Percentiles rank a stretch among this genome's conserved stretches.
These are phyloP conservation scores for Leguminivora glycinivorella DNA, from an alignment of 1,140 invertebrate species.

Conservation along the genomic window DNA sequence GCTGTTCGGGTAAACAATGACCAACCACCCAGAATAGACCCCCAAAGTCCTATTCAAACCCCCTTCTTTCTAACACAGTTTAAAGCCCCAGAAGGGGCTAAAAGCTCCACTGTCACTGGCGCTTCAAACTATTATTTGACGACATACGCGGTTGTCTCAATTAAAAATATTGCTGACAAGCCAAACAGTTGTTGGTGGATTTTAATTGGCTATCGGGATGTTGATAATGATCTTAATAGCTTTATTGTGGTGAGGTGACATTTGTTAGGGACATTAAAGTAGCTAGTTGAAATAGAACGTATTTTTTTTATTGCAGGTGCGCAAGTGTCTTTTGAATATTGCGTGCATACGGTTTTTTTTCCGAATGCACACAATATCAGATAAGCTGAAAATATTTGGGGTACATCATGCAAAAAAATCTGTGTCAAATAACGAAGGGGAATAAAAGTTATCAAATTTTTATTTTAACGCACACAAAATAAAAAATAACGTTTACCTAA, in stretches of 20 bases:
- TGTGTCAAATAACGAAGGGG: too few species aligned
- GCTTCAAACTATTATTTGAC: conserved; percentile 66
- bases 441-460: too few species aligned
- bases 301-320: not conserved
- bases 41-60: conserved; percentile 40
- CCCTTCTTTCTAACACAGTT: conserved; percentile 36
- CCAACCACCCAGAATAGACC: conserved; percentile 44
- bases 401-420: too few species aligned
- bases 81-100: conserved; percentile 33
- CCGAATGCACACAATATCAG: too few species aligned
- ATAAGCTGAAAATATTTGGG: too few species aligned
- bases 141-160: conserved; percentile 66
- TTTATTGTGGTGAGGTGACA: conserved; percentile 43
- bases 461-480: too few species aligned
- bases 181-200: conserved; percentile 71
- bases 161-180: conserved; percentile 76
- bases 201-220: conserved; percentile 71
- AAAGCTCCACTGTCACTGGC: conserved; percentile 48
- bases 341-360: too few species aligned
- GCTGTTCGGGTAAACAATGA: conserved; percentile 71
- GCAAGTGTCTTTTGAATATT: too few species aligned
- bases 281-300: conserved; percentile 5
- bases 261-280: conserved; percentile 28
- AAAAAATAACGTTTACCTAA: too few species aligned
- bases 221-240: conserved; percentile 60